A percentile compares a stretch with the other conserved stretches of the same genome.
These are phyloP conservation scores for Neomorphus geoffroyi DNA, from an alignment of 2,797 vertebrate species.

Conservation along the genomic window DNA sequence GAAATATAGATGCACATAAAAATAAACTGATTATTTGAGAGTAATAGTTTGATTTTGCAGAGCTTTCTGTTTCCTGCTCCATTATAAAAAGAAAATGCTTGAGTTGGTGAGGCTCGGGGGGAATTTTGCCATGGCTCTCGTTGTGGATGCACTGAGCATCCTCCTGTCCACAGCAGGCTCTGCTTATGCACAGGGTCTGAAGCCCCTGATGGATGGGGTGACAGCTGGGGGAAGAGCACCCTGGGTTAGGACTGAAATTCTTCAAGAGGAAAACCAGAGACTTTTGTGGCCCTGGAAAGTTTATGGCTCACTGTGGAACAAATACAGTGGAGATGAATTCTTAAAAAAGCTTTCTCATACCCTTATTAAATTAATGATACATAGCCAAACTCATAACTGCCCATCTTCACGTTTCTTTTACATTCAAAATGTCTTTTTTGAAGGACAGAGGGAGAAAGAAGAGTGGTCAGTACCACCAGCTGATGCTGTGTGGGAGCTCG, in stretches of 20 bases:
- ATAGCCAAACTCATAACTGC: not conserved
- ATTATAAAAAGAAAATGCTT: not conserved
- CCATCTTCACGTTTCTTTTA: not conserved
- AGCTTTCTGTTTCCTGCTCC: not conserved
- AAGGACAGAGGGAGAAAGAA: not conserved
- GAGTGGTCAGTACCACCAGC: no score
- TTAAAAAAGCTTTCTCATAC: not conserved
- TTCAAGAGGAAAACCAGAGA: not conserved
- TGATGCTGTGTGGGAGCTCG: not conserved
- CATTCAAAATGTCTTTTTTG: not conserved
- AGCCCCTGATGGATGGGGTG: accelerated
- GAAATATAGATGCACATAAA: slow-evolving; percentile 29
- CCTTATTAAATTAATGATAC: not conserved
- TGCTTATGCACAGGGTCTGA: not conserved
- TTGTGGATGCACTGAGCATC: not conserved
- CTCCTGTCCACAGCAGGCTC: not conserved
- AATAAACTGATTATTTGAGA: slow-evolving; percentile 30
- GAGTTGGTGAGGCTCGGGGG: not conserved
- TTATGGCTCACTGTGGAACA: not conserved
- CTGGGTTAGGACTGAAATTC: not conserved
- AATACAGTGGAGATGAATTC: not conserved
- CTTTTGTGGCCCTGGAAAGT: not conserved
- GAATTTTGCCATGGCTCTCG: not conserved
- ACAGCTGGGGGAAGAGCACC: not conserved
- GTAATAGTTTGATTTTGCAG: not conserved